A percentile compares a stretch with the other conserved stretches of the same genome.
These are phyloP conservation scores for Crotalus adamanteus DNA, from an alignment of 2,797 vertebrate genomes.

Conservation along the genomic window DNA sequence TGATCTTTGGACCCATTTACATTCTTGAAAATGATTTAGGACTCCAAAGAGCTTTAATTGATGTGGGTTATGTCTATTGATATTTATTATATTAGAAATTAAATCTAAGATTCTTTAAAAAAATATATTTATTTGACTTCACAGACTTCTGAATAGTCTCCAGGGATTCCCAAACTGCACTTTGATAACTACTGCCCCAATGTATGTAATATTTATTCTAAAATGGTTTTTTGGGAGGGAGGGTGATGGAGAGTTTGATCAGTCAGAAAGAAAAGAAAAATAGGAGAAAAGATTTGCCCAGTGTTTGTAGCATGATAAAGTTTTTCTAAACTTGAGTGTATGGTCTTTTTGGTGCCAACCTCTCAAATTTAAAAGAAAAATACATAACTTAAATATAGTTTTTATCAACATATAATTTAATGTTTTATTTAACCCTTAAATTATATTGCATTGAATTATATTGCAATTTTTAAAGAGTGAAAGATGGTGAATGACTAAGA, in stretches of 20 bases:
- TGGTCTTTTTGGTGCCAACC: not conserved
- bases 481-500: not conserved
- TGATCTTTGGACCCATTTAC: not conserved
- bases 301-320: not conserved
- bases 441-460: not conserved
- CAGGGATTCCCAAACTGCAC: not conserved
- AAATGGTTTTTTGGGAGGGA: not conserved
- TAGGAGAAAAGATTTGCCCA: not conserved
- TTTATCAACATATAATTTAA: not conserved
- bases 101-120: not conserved
- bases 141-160: not conserved
- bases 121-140: not conserved
- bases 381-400: not conserved
- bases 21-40: not conserved
- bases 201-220: conserved; percentile 42
- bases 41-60: not conserved
- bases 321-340: not conserved
- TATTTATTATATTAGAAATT: not conserved
- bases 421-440: not conserved
- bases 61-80: not conserved
- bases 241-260: not conserved
- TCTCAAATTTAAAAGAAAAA: not conserved
- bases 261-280: conserved; percentile 24
- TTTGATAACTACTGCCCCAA: conserved; percentile 20
- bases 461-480: not conserved